Percentiles rank a stretch among this genome's conserved stretches.
phyloP scores from a whole-genome alignment of 2,888 invertebrate species.

The Ariolimax columbianus region DNA sequence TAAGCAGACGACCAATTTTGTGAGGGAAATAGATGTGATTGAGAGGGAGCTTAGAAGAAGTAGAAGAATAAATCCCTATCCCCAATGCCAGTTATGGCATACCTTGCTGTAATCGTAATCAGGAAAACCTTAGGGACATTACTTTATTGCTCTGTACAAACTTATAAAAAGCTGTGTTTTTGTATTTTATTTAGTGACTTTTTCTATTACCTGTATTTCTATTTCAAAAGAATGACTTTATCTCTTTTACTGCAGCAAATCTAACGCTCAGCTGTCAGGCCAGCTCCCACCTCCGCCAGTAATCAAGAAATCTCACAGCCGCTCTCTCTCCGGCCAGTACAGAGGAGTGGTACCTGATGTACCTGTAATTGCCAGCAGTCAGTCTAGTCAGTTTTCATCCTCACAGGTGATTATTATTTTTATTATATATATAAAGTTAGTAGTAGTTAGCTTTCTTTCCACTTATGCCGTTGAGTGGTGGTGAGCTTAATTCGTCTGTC shows the following conservation, averaged over 20 bases:
- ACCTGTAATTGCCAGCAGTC: conserved; percentile 24
- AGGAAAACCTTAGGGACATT: background rate
- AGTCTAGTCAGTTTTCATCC: conserved; percentile 32
- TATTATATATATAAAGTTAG: too few species aligned
- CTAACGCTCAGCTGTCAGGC: conserved; percentile 57
- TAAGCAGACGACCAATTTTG: too few species aligned
- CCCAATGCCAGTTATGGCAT: too few species aligned
- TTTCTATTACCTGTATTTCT: background rate
- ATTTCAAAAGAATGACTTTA: background rate
- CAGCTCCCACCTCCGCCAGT: conserved; percentile 76
- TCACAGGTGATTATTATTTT: conserved; percentile 21
- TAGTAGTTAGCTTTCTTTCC: too few species aligned
- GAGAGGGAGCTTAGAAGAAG: too few species aligned
- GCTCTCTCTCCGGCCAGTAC: conserved; percentile 73
- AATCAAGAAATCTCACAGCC: conserved; percentile 71
- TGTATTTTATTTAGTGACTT: background rate
- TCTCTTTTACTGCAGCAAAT: conserved; percentile 11
- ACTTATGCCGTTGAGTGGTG: too few species aligned
- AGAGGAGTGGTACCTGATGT: conserved; percentile 63
- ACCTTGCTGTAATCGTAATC: too few species aligned
- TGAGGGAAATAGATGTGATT: too few species aligned
- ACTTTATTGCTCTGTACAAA: background rate
- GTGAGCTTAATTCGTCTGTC: too few species aligned
- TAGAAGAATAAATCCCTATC: too few species aligned
- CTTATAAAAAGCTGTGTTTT: background rate